Percentiles rank a stretch among this genome's conserved stretches.
Evolutionary conservation across 1,140 invertebrate species (phyloP).

Genomic region (Andricus grossulariae): DNA sequence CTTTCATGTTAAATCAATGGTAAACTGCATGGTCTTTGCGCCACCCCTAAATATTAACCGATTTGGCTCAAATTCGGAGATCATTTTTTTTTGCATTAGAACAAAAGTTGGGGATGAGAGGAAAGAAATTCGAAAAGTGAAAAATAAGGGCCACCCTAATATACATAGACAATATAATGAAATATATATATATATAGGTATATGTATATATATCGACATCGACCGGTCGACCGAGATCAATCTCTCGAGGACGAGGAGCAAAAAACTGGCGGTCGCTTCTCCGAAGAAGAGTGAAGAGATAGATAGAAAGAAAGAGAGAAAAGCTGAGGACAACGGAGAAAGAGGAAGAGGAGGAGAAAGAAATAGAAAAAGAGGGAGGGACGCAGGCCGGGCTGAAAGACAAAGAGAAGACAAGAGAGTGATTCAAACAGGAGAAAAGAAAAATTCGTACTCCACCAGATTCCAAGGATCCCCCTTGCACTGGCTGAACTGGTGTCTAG

Average conservation of each 20-base stretch:
- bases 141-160: neutral
- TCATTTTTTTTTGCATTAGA: neutral
- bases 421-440: slow-evolving; percentile 40
- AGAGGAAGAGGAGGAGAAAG: slow-evolving; percentile 31
- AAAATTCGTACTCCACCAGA: slow-evolving; percentile 47
- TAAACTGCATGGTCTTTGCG: too few species aligned
- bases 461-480: slow-evolving; percentile 52
- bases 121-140: too few species aligned
- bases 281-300: slow-evolving; percentile 51
- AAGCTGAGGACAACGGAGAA: slow-evolving; percentile 26
- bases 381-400: slow-evolving; percentile 31
- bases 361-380: slow-evolving; percentile 31
- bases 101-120: neutral
- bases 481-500: slow-evolving; percentile 32
- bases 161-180: neutral
- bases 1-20: too few species aligned
- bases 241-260: slow-evolving; percentile 57
- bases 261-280: slow-evolving; percentile 58
- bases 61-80: too few species aligned
- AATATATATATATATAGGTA: slow-evolving; percentile 1
- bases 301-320: slow-evolving; percentile 38
- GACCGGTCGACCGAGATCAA: slow-evolving; percentile 63
- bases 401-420: slow-evolving; percentile 36
- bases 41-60: too few species aligned
- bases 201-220: slow-evolving; percentile 47